These are phyloP conservation scores for Coendou prehensilis DNA, from an alignment of 2,797 vertebrate genomes.

Conservation along the genomic window DNA sequence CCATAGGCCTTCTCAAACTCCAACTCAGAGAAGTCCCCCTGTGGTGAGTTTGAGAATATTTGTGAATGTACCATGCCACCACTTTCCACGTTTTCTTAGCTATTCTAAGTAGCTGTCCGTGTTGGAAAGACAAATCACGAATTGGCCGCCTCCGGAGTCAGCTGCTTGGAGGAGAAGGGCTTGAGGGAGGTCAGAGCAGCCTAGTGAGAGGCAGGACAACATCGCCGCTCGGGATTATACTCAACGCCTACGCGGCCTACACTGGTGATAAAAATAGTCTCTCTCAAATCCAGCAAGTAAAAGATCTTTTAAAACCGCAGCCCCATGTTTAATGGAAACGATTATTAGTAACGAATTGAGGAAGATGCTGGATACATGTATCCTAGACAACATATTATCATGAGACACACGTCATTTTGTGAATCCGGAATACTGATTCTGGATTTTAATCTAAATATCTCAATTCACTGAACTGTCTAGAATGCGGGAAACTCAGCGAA, in stretches of 20 bases:
- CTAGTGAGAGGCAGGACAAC: background rate
- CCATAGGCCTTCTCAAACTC: background rate
- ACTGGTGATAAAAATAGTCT: background rate
- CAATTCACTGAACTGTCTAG: background rate
- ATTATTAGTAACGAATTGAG: background rate
- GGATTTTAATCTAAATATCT: background rate
- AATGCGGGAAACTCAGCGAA: background rate
- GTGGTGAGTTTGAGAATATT: background rate
- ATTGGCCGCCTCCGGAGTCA: background rate
- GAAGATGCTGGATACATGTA: background rate
- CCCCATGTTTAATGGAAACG: background rate
- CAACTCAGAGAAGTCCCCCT: background rate
- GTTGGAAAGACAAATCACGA: background rate
- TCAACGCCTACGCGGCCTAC: background rate
- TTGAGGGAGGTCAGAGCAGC: background rate
- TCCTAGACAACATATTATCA: background rate
- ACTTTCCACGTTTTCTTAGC: background rate
- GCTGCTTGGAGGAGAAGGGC: background rate
- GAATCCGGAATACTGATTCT: background rate
- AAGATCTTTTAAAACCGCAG: background rate
- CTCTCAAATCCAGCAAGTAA: background rate
- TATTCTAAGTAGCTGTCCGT: background rate
- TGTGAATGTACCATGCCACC: background rate
- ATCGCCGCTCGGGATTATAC: background rate
- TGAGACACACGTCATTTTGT: background rate